Conservation (phyloP, 1,140 invertebrate species). For the Drosophila lowei region DNA sequence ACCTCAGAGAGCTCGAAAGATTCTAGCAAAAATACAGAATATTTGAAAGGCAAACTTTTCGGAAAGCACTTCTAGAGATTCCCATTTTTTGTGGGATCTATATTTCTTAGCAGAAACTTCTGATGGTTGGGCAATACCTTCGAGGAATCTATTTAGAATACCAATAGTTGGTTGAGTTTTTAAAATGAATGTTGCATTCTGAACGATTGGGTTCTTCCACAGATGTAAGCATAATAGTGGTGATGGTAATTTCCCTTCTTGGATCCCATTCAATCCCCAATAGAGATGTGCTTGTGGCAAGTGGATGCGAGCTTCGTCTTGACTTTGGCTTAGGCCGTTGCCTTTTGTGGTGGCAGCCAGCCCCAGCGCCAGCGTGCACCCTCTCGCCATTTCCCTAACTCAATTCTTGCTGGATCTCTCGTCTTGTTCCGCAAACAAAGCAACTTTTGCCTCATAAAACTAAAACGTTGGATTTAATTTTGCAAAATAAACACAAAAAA, state of each 20-base stretch:
- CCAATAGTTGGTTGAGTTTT: neutral
- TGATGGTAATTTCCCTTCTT: neutral
- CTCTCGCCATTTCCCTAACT: neutral
- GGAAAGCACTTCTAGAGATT: no score
- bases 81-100: no score
- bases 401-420: no score
- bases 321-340: slow-evolving; percentile 1
- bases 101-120: no score
- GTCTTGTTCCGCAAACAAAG: slow-evolving; percentile 69
- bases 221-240: neutral
- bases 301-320: neutral
- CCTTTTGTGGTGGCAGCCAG: slow-evolving; percentile 14
- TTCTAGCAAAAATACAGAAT: no score
- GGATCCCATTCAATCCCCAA: neutral
- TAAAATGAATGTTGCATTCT: neutral
- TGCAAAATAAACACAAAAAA: slow-evolving; percentile 78
- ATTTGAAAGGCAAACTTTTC: no score
- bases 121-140: no score
- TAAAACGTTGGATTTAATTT: slow-evolving; percentile 81
- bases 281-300: neutral
- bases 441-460: slow-evolving; percentile 77
- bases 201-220: no score
- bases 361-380: neutral
- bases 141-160: no score
- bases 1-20: no score